These are phyloP conservation scores for Drosophila lowei DNA, from an alignment of 1,140 invertebrate species.

Conservation along the genomic window DNA sequence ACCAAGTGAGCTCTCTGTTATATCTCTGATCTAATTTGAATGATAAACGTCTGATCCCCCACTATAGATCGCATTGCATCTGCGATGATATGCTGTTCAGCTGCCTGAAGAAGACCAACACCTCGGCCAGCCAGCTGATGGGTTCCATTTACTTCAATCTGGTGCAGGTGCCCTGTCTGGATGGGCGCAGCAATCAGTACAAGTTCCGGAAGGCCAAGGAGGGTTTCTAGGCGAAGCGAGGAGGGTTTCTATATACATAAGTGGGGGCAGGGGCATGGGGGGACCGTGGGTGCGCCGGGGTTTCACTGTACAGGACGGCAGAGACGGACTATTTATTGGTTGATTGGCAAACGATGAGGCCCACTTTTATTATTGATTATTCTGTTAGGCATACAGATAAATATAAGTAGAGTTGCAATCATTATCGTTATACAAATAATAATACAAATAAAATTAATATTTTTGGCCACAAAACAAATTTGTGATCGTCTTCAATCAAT, in stretches of 20 bases:
- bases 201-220: slow-evolving; percentile 78
- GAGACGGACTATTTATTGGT: slow-evolving; percentile 27
- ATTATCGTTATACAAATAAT: slow-evolving; percentile 55
- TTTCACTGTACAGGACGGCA: slow-evolving; percentile 35
- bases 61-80: slow-evolving; percentile 89
- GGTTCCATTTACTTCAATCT: slow-evolving; percentile 95
- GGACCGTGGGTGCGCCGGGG: background rate
- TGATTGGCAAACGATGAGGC: slow-evolving; percentile 40
- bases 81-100: slow-evolving; percentile 92
- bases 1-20: slow-evolving; percentile 87
- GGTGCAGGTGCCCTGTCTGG: slow-evolving; percentile 89
- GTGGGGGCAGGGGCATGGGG: background rate
- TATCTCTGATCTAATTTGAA: background rate
- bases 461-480: slow-evolving; percentile 6
- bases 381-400: slow-evolving; percentile 58
- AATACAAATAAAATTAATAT: slow-evolving; percentile 27
- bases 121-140: slow-evolving; percentile 89
- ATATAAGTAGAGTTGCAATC: slow-evolving; percentile 52
- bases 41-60: slow-evolving; percentile 9
- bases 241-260: slow-evolving; percentile 62
- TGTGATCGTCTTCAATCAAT: no score
- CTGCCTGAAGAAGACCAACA: slow-evolving; percentile 90
- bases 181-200: slow-evolving; percentile 84
- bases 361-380: slow-evolving; percentile 43
- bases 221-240: slow-evolving; percentile 66